Evolutionary conservation across 1,140 invertebrate species (phyloP).

Genomic region (Rhyzopertha dominica): DNA sequence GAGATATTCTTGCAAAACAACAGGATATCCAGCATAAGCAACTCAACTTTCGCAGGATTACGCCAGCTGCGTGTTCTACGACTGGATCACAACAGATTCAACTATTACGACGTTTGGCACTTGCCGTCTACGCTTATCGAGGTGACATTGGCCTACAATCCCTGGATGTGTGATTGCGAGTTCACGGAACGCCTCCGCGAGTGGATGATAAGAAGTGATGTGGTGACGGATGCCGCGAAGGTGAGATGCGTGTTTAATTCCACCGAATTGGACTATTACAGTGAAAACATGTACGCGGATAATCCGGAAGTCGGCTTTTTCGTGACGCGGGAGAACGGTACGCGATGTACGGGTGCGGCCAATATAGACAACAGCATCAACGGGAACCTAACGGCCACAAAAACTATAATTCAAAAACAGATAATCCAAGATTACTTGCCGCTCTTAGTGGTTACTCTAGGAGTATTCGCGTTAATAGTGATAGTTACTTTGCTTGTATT

Average conservation of each 20-base stretch:
- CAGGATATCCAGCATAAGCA: constrained; percentile 65
- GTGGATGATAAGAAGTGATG: constrained; percentile 62
- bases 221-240: constrained; percentile 58
- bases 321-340: constrained; percentile 51
- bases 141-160: constrained; percentile 69
- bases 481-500: constrained; percentile 67
- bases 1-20: constrained; percentile 64
- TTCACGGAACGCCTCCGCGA: constrained; percentile 74
- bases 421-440: constrained; percentile 75
- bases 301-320: constrained; percentile 55
- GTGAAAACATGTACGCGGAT: constrained; percentile 51
- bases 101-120: constrained; percentile 70
- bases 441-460: constrained; percentile 66
- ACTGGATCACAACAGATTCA: constrained; percentile 73
- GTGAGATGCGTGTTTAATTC: constrained; percentile 60
- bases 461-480: constrained; percentile 64
- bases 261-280: constrained; percentile 54
- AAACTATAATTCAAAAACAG: constrained; percentile 66
- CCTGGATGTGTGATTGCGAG: constrained; percentile 85
- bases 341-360: constrained; percentile 55
- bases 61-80: constrained; percentile 64
- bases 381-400: constrained; percentile 60
- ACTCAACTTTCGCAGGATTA: constrained; percentile 71
- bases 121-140: constrained; percentile 61
- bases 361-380: constrained; percentile 65